A percentile compares a stretch with the other conserved stretches of the same genome.
Conservation (phyloP, 1,140 invertebrate species). For the Akabosia matsudoensis region DNA sequence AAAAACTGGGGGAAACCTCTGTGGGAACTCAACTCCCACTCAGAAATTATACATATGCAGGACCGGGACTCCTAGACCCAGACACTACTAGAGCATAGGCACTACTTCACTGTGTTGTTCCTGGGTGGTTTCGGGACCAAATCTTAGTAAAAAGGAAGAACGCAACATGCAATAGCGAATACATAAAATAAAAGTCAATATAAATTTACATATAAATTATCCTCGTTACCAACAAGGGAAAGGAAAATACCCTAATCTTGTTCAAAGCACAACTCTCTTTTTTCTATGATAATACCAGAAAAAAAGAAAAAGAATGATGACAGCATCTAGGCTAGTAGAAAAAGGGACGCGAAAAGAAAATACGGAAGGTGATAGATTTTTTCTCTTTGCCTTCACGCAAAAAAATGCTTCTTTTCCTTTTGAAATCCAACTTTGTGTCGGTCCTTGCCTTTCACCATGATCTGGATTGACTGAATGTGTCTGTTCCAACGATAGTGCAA, state of each 20-base stretch:
- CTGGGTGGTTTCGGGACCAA: background rate
- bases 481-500: no score
- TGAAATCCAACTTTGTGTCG: no score
- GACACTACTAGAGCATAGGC: background rate
- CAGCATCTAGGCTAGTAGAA: background rate
- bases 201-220: slow-evolving; percentile 24
- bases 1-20: no score
- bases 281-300: background rate
- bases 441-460: no score
- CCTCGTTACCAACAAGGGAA: slow-evolving; percentile 1
- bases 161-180: no score
- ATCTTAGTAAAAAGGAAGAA: no score
- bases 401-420: slow-evolving; percentile 1
- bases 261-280: background rate
- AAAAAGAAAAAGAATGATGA: slow-evolving; percentile 5
- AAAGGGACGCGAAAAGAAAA: background rate
- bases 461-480: no score
- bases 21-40: background rate
- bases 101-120: background rate
- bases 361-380: background rate
- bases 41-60: background rate
- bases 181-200: background rate
- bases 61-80: background rate
- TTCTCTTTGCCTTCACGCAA: background rate
- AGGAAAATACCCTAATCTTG: background rate